Evolutionary conservation across 2,113 vertebrate genomes (phyloP).

Genomic region (Corynorhinus townsendii): DNA sequence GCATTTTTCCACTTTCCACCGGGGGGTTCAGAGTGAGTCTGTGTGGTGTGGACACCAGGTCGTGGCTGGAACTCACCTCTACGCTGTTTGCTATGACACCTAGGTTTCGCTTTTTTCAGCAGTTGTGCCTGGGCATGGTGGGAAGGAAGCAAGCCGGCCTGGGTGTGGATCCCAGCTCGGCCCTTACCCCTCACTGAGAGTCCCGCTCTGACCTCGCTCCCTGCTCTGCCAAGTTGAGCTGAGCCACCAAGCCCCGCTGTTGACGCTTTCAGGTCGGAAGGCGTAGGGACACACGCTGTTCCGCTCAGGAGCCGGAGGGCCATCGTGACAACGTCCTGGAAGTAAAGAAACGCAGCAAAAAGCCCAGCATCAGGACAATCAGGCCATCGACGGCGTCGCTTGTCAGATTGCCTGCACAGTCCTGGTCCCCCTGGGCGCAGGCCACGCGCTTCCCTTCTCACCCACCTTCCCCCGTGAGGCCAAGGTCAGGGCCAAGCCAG

Average conservation of each 20-base stretch:
- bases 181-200: not conserved
- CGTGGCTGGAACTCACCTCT: not conserved
- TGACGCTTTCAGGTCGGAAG: not conserved
- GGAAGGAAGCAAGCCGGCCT: not conserved
- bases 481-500: not conserved
- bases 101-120: not conserved
- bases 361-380: not conserved
- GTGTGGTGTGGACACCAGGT: not conserved
- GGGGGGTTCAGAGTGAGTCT: not conserved
- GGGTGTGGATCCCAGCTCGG: not conserved
- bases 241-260: not conserved
- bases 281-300: not conserved
- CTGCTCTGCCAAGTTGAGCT: not conserved
- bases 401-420: not conserved
- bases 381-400: not conserved
- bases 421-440: not conserved
- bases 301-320: not conserved
- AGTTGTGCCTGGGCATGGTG: not conserved
- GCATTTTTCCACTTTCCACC: not conserved
- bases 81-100: rapidly evolving
- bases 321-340: not conserved
- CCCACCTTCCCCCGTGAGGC: not conserved
- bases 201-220: not conserved
- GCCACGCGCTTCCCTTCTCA: not conserved
- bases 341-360: not conserved